Evolutionary conservation across 2,888 invertebrate genomes (phyloP), one percentile per base, ranked within the genome.

Genomic region (Drosophila neotestacea): DNA sequence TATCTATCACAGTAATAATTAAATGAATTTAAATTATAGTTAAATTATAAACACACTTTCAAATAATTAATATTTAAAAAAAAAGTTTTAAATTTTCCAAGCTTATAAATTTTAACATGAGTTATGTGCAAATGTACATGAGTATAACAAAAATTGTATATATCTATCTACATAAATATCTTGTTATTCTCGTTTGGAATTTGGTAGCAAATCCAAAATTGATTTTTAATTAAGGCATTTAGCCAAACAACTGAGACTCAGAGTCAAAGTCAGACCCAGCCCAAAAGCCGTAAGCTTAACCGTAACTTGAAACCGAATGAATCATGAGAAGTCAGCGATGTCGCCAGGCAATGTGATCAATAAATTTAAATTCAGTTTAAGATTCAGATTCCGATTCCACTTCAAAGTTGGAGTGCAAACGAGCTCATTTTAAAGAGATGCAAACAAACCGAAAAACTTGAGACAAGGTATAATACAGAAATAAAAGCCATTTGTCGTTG

Each of bases 181-280:
- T 78, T 63, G 66, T 72, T 63, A 52, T 44, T 58, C 38, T 34
- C 51, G 32, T 11, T 59, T 79, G 70, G 77, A 79, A 79, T 77
- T 80, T 86, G 90, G 90, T 83, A 90, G 87, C 88, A 75, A 68
- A 74, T 68, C 54, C 68, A 42, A 86, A 89, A 86, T 88, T 73
- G 87, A 79, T 77, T 90, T 90, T 88, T 90, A 87, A 87, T 87
- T 81, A 86, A 87, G 85, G 84, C 81, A 75, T 90, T 84, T 88
- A 84, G 66, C 67, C 78, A 76, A 81, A 69, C 68, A 64, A 69
- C 64, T 54, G 70, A 65, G 56, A 65, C n/a, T 5, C 34, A 7
- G 34, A 52, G 28, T 11, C 44, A 30, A 52, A 36, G 59, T 61
- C 13, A 27, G 52, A 38, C 79, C 69, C 64, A 65, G 34, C 77